These are phyloP conservation scores for Rotaria sp. DNA, from an alignment of 2,888 invertebrate species.

Conservation along the genomic window DNA sequence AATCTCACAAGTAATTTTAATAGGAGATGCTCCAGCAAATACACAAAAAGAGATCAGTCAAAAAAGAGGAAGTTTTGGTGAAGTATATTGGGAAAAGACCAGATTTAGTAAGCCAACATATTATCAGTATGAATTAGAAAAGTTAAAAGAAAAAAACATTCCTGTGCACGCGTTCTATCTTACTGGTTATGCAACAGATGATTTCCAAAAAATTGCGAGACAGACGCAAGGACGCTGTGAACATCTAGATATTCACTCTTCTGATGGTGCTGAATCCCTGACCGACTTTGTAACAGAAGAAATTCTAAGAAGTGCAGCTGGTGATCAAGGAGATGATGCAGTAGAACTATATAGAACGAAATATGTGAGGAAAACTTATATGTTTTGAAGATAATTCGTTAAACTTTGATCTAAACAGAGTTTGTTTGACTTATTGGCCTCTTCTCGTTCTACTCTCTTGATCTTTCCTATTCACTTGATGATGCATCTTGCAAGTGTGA, in stretches of 20 bases:
- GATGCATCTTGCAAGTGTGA: no score
- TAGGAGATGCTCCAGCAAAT: constrained; percentile 29
- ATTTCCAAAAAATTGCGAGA: not conserved
- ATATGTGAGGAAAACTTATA: not conserved
- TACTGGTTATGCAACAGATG: not conserved
- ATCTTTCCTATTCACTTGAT: no score
- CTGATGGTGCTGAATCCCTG: not conserved
- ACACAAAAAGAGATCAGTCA: no score
- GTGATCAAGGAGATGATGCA: not conserved
- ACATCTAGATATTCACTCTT: constrained; percentile 1
- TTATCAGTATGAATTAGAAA: not conserved
- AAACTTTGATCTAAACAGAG: no score
- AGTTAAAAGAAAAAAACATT: not conserved
- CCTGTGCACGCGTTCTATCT: not conserved
- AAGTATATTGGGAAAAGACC: not conserved
- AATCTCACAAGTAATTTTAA: constrained; percentile 22
- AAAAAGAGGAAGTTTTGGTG: not conserved
- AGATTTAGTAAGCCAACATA: not conserved
- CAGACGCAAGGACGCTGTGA: not conserved
- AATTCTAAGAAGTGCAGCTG: not conserved
- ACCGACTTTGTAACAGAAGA: constrained; percentile 2
- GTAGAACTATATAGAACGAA: not conserved
- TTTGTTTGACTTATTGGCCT: no score
- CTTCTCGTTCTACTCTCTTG: no score
- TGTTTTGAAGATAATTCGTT: no score